A percentile compares a stretch with the other conserved stretches of the same genome.
Conservation (phyloP, 2,888 invertebrate genomes). For the Campopleginae sp. region DNA sequence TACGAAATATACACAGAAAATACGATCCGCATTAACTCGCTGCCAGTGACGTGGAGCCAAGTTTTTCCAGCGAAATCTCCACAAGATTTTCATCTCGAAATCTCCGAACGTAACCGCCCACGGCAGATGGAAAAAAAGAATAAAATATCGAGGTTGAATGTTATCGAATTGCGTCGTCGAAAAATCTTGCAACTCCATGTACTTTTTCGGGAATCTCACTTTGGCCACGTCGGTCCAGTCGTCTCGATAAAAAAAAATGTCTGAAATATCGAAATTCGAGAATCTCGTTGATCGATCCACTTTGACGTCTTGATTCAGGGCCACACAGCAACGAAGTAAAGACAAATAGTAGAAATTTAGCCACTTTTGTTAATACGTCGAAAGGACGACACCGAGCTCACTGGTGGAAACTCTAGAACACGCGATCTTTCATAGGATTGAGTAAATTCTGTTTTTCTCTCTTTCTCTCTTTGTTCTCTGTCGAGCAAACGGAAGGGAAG, state of each 20-base stretch:
- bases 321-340: not conserved
- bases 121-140: not conserved
- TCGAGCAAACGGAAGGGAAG: conserved; percentile 48
- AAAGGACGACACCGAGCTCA: conserved; percentile 7
- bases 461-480: conserved; percentile 14
- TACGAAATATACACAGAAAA: not conserved
- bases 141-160: not conserved
- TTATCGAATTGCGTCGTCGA: not conserved
- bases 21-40: not conserved
- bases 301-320: not conserved
- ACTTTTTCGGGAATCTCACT: too few species aligned
- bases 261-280: not conserved
- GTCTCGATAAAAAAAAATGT: not conserved
- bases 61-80: not conserved
- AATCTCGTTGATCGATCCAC: not conserved
- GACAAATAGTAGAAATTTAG: conserved; percentile 8
- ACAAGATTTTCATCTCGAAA: not conserved
- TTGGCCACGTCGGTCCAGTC: too few species aligned
- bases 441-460: conserved; percentile 25
- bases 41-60: not conserved
- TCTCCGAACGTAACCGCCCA: not conserved
- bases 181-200: not conserved
- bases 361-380: not conserved
- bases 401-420: conserved; percentile 40
- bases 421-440: conserved; percentile 33